These are phyloP conservation scores for Anthopleura sola DNA, from an alignment of 64 coral and sea anemone genomes.

Conservation along the genomic window DNA sequence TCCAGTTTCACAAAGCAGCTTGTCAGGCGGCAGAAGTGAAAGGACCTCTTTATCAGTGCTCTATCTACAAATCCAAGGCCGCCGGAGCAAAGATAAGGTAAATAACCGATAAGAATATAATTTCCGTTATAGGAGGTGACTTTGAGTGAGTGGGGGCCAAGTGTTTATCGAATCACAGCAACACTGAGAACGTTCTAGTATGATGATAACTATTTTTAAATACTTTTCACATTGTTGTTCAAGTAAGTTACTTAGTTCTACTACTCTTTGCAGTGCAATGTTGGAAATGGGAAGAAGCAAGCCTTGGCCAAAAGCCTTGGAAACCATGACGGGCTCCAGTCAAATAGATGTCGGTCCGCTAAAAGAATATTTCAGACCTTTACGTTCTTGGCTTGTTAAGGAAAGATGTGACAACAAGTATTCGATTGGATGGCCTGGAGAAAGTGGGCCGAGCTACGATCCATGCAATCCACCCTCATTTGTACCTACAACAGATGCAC, in stretches of 20 bases:
- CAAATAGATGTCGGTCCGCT: constrained; percentile 65
- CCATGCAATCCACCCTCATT: background rate
- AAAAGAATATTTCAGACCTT: constrained; percentile 81
- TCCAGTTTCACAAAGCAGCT: constrained; percentile 92
- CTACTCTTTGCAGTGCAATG: constrained; percentile 56
- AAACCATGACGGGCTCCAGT: constrained; percentile 58
- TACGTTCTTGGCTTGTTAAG: constrained; percentile 57
- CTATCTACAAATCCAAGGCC: constrained; percentile 77
- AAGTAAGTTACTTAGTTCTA: no score
- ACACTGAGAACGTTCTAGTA: no score
- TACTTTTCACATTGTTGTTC: no score
- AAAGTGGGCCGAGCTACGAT: background rate
- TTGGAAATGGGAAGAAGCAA: constrained; percentile 80
- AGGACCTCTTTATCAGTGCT: constrained; percentile 79
- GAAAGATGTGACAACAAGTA: constrained; percentile 59
- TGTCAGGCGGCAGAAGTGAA: constrained; percentile 62
- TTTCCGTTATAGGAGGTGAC: no score
- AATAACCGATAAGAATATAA: no score
- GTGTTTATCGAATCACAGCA: no score
- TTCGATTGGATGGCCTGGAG: constrained; percentile 61
- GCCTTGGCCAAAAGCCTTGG: constrained; percentile 71
- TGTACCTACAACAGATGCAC: background rate
- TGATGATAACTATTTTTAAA: no score
- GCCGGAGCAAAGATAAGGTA: constrained; percentile 57
- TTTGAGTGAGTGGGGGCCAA: no score